phyloP scores from a whole-genome alignment of 2,888 invertebrate species.

The Sinotaia quadrata region DNA sequence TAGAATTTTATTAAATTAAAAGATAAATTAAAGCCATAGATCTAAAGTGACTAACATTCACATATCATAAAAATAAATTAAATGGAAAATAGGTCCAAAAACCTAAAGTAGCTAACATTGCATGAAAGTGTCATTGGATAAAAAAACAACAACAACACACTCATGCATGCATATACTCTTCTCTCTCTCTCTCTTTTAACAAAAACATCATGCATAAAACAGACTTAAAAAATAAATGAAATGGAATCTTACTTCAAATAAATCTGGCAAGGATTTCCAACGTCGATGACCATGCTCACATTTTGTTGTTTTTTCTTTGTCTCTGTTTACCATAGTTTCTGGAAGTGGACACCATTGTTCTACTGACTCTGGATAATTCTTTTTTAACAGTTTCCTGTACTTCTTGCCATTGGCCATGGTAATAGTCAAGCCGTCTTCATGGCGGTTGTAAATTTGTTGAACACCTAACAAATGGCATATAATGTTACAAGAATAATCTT shows the following conservation, averaged over 20 bases:
- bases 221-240: background rate
- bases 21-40: no score
- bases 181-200: background rate
- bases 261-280: conserved; percentile 66
- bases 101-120: no score
- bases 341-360: conserved; percentile 58
- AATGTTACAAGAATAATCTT: background rate
- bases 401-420: conserved; percentile 60
- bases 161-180: background rate
- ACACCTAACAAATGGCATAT: no score
- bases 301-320: conserved; percentile 39
- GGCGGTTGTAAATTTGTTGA: conserved; percentile 53
- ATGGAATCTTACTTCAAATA: conserved; percentile 64
- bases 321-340: conserved; percentile 40
- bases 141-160: no score
- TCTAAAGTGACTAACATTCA: no score
- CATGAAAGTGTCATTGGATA: no score
- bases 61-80: no score
- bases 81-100: no score
- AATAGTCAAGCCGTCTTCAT: conserved; percentile 51
- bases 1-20: no score
- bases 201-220: background rate
- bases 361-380: conserved; percentile 54
- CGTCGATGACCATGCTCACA: conserved; percentile 55
- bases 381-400: conserved; percentile 62